Percentiles rank a stretch among this genome's conserved stretches.
These are phyloP conservation scores for Mythimna impura DNA, from an alignment of 2,888 invertebrate genomes.

Conservation along the genomic window DNA sequence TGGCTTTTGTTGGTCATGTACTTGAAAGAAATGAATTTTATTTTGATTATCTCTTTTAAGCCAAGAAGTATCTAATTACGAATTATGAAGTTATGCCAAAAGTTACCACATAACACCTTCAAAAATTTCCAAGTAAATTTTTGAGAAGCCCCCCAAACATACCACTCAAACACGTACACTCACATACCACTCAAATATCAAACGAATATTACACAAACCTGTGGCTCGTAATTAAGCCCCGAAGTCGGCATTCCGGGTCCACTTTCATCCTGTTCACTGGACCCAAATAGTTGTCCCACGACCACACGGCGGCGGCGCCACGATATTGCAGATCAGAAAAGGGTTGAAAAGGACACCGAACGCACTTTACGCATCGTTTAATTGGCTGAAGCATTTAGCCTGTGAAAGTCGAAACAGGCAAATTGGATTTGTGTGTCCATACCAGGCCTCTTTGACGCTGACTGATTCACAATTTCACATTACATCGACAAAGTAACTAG, in stretches of 20 bases:
- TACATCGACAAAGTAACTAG: constrained; percentile 82
- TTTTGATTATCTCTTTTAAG: no score
- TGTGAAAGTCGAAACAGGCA: constrained; percentile 86
- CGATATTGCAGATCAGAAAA: constrained; percentile 75
- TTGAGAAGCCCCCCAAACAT: constrained; percentile 3
- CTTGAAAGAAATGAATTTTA: no score
- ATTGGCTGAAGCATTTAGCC: constrained; percentile 86
- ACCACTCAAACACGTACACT: constrained; percentile 23
- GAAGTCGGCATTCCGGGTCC: constrained; percentile 66
- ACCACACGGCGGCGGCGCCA: constrained; percentile 64
- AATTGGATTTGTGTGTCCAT: constrained; percentile 87
- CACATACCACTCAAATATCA: constrained; percentile 68
- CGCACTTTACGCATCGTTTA: constrained; percentile 88
- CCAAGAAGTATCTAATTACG: not conserved
- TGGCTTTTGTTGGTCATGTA: no score
- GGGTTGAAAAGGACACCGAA: constrained; percentile 75
- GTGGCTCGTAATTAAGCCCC: constrained; percentile 72
- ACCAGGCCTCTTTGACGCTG: constrained; percentile 82
- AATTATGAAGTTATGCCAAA: not conserved
- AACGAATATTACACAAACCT: constrained; percentile 66
- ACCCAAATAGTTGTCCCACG: constrained; percentile 74
- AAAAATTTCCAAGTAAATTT: not conserved
- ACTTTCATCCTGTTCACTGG: constrained; percentile 74
- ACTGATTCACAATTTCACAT: constrained; percentile 85
- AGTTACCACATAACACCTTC: not conserved